Percentiles rank a stretch among this genome's conserved stretches.
Evolutionary conservation across 1,140 invertebrate species (phyloP).

Genomic region (Zaprionus lachaisei): DNA sequence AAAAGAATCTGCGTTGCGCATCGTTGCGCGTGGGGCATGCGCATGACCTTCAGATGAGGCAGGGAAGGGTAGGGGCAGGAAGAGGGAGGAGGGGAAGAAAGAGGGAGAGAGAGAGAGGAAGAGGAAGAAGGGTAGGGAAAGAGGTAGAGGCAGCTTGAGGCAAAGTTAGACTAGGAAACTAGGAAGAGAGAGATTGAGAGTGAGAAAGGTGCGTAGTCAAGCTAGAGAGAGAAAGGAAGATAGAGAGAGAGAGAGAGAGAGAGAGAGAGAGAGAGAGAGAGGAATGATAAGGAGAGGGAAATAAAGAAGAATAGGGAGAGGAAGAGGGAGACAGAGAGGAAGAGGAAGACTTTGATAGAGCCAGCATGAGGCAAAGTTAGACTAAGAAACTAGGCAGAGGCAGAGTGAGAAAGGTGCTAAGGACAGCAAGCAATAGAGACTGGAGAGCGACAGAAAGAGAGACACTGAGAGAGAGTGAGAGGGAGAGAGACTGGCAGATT

Average conservation of each 20-base stretch:
- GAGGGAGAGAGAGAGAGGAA: neutral
- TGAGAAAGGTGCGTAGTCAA: neutral
- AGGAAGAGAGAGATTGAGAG: neutral
- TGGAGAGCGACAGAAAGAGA: neutral
- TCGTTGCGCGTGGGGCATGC: conserved; percentile 40
- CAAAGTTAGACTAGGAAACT: neutral
- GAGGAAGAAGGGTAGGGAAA: neutral
- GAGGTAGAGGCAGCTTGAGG: neutral
- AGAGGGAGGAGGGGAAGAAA: neutral
- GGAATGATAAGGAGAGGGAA: neutral
- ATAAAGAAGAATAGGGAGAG: neutral
- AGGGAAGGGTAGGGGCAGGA: neutral
- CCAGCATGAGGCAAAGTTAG: neutral
- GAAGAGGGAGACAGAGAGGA: neutral
- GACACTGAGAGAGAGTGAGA: neutral
- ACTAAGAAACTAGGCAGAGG: neutral
- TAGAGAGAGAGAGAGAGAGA: neutral
- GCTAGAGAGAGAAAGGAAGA: neutral
- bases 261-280: neutral
- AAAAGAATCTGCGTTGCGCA: conserved; percentile 38
- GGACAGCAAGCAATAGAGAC: neutral
- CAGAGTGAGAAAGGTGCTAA: neutral
- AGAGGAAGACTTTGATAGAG: neutral
- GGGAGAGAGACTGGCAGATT: neutral
- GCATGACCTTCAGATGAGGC: conserved; percentile 65